Percentiles rank a stretch among this genome's conserved stretches.
These are phyloP conservation scores for Pagetopsis macropterus DNA, from an alignment of 2,797 vertebrate species.

Conservation along the genomic window DNA sequence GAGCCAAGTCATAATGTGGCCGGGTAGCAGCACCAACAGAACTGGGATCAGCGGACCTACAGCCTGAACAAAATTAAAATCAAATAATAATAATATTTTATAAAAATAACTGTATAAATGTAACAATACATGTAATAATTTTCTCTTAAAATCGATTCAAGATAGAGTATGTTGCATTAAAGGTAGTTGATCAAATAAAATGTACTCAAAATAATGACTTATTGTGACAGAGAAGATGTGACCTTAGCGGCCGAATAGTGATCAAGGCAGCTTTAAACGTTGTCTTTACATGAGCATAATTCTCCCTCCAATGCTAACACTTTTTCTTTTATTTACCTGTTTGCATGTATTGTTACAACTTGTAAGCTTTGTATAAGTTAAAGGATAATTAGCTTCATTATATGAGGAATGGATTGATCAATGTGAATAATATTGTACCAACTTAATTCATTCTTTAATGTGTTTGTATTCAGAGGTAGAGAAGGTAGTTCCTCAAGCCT, in stretches of 20 bases:
- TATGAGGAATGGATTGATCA: too few species aligned
- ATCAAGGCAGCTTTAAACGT: background rate
- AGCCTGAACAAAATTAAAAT: background rate
- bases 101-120: too few species aligned
- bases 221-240: background rate
- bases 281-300: background rate
- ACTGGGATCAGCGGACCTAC: background rate
- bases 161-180: background rate
- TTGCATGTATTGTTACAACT: too few species aligned
- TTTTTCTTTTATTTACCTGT: too few species aligned
- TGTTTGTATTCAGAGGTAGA: too few species aligned
- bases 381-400: too few species aligned
- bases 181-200: background rate
- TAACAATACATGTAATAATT: too few species aligned
- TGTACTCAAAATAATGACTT: background rate
- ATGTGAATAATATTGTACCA: too few species aligned
- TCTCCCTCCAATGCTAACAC: too few species aligned
- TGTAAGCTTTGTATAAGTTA: too few species aligned
- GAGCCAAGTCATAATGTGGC: background rate
- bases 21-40: background rate
- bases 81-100: too few species aligned
- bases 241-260: background rate
- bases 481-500: background rate
- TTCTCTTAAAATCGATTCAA: background rate
- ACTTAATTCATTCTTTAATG: too few species aligned